Conservation (phyloP, 2,888 invertebrate genomes). For the Teleogryllus oceanicus region DNA sequence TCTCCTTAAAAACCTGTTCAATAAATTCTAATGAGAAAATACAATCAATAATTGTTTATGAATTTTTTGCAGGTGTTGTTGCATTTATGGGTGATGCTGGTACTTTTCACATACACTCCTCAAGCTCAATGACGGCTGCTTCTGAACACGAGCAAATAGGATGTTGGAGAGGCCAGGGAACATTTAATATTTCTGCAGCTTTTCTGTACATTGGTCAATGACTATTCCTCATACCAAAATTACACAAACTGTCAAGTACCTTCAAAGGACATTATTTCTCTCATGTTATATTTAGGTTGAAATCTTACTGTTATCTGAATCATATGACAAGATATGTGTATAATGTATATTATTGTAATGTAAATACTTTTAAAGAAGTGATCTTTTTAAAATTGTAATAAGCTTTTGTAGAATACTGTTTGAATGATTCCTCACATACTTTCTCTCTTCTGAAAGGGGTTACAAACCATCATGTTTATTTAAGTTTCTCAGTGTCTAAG, state of each 20-base stretch:
- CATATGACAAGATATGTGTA: background rate
- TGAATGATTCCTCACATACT: background rate
- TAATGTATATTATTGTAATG: background rate
- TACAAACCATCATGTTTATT: no score
- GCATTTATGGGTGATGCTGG: conserved; percentile 79
- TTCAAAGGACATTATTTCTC: background rate
- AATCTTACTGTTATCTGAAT: background rate
- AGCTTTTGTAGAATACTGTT: conserved; percentile 1
- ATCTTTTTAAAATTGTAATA: background rate
- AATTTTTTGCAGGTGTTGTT: conserved; percentile 59
- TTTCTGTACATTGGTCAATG: no score
- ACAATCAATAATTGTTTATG: no score
- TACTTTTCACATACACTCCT: conserved; percentile 70
- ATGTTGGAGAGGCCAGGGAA: no score
- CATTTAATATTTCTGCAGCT: no score
- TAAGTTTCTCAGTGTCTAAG: no score
- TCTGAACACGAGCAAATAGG: background rate
- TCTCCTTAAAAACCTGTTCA: no score
- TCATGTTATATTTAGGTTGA: background rate
- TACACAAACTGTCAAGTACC: background rate
- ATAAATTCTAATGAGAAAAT: no score
- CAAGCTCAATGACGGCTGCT: conserved; percentile 42
- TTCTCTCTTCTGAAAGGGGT: no score
- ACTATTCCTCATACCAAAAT: no score
- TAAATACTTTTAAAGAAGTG: background rate